Evolutionary conservation across 2,888 invertebrate species (phyloP).

Genomic region (Tipula vernalis): DNA sequence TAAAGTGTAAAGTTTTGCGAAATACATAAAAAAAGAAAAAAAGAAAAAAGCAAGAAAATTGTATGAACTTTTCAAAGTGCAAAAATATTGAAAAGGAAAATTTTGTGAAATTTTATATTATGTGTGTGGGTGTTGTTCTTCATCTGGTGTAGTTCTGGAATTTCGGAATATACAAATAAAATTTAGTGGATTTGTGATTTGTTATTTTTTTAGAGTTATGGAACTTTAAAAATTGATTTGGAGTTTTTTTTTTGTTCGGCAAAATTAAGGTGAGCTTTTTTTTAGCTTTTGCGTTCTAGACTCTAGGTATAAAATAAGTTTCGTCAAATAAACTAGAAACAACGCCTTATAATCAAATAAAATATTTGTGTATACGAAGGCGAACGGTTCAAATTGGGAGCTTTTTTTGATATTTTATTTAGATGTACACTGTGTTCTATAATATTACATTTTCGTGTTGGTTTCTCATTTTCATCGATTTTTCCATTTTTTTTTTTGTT

Average conservation of each 20-base stretch:
- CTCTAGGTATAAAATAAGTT: background rate
- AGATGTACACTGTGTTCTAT: background rate
- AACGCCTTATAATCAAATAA: background rate
- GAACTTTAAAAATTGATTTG: background rate
- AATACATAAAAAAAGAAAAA: background rate
- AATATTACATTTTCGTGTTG: background rate
- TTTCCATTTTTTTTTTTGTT: background rate
- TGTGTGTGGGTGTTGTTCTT: background rate
- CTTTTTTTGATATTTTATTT: background rate
- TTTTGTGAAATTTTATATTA: background rate
- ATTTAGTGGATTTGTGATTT: background rate
- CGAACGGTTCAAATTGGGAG: background rate
- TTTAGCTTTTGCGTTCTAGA: background rate
- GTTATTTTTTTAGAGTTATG: background rate
- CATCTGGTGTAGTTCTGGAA: background rate
- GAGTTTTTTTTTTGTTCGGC: background rate
- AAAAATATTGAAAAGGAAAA: background rate
- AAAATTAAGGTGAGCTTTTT: background rate
- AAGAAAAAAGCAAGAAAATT: background rate
- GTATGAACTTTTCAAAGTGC: background rate
- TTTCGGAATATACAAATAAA: background rate
- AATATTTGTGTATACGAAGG: background rate
- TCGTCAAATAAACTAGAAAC: background rate
- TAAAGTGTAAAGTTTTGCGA: background rate
- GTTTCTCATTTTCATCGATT: slow-evolving; percentile 9